Conservation (phyloP, 92 coral and sea anemone species). For the Zoanthus sociatus region DNA sequence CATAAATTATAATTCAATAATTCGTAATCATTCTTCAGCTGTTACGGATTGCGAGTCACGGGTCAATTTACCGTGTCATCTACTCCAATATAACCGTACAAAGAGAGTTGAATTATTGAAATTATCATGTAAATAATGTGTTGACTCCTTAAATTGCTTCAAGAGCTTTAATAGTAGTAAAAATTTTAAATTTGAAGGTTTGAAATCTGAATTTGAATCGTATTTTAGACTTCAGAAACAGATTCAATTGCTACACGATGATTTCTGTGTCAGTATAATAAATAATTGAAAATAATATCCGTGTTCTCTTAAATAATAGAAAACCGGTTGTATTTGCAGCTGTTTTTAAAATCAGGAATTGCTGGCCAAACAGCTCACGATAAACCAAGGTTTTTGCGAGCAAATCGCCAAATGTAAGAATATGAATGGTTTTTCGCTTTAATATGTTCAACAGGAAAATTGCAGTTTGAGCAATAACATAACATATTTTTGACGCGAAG, state of each 20-base stretch:
- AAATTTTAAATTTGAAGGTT: background rate
- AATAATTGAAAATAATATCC: background rate
- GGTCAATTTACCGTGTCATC: conserved; percentile 8
- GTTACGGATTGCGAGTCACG: conserved; percentile 15
- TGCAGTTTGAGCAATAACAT: background rate
- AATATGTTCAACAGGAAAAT: background rate
- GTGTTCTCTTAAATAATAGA: background rate
- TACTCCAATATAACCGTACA: background rate
- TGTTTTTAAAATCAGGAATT: background rate
- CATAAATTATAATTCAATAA: conserved; percentile 8
- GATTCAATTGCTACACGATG: background rate
- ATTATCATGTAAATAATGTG: background rate
- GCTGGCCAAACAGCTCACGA: background rate
- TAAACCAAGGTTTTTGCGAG: too few relatives aligned
- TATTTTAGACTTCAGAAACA: background rate
- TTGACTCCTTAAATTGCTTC: background rate
- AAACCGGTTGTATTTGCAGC: background rate
- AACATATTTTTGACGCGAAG: background rate
- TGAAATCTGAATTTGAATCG: background rate
- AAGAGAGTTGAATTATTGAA: background rate
- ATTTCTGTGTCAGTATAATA: background rate
- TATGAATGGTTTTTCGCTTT: background rate
- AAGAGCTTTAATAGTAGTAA: background rate
- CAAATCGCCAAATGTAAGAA: too few relatives aligned
- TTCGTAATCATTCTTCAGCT: conserved; percentile 9